A percentile compares a stretch with the other conserved stretches of the same genome.
These are phyloP conservation scores for Sebastes steindachneri DNA, from an alignment of 2,797 vertebrate genomes.

Conservation along the genomic window DNA sequence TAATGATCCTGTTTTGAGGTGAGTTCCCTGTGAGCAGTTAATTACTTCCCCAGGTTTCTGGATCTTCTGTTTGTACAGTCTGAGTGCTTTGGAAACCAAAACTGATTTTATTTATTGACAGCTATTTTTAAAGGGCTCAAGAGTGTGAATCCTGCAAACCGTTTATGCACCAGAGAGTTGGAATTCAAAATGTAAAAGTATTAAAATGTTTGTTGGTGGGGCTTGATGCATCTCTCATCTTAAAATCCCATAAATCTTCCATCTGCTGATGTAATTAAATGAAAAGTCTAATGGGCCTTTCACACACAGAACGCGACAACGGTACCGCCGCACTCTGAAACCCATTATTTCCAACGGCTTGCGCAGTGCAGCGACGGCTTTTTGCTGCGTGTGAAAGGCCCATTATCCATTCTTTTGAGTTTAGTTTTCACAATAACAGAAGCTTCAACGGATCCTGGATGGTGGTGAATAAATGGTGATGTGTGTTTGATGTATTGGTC, in stretches of 20 bases:
- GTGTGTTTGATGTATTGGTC: not conserved
- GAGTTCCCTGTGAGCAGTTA: not conserved
- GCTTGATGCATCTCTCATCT: not conserved
- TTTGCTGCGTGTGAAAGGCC: not conserved
- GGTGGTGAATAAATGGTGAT: not conserved
- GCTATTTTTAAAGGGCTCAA: not conserved
- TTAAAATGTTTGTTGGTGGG: not conserved
- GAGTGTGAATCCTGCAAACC: not conserved
- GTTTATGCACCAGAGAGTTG: not conserved
- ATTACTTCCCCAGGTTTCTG: constrained; percentile 1
- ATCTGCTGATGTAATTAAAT: constrained; percentile 15
- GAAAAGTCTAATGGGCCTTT: not conserved
- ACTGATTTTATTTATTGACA: not conserved
- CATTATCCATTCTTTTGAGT: not conserved
- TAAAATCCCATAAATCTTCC: not conserved
- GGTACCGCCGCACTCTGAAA: not conserved
- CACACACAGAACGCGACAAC: not conserved
- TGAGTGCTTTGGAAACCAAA: not conserved
- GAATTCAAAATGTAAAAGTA: constrained; percentile 8
- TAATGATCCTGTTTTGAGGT: not conserved
- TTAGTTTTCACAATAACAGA: not conserved
- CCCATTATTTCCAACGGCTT: not conserved
- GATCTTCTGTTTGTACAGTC: not conserved
- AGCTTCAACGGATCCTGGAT: not conserved
- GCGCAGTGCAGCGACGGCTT: not conserved